Conservation (phyloP, 2,113 vertebrate genomes). For the Corydoras sp. region DNA sequence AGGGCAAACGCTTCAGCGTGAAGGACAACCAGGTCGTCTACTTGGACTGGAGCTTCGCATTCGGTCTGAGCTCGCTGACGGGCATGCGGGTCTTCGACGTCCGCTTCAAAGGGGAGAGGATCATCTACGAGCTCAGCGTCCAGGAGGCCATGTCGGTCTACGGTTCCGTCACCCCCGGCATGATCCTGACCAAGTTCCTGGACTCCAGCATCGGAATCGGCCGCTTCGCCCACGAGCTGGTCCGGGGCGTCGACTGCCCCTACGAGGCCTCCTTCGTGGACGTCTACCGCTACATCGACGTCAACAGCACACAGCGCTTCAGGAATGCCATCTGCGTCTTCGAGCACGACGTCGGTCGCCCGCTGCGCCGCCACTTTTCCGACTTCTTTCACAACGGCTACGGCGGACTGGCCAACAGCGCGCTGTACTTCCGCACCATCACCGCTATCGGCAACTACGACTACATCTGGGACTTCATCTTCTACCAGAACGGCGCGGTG, state of each 20-base stretch:
- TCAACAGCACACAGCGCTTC: conserved; percentile 42
- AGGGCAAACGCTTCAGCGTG: conserved; percentile 71
- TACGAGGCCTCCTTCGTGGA: conserved; percentile 68
- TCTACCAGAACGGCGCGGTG: conserved; percentile 79
- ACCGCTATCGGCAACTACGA: conserved; percentile 76
- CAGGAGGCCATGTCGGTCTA: conserved; percentile 83
- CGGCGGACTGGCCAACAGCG: conserved; percentile 76
- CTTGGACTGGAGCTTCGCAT: conserved; percentile 79
- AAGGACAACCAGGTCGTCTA: conserved; percentile 69
- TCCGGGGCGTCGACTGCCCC: conserved; percentile 79
- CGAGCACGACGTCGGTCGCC: conserved; percentile 77
- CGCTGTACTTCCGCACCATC: conserved; percentile 74
- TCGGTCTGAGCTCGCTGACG: conserved; percentile 71
- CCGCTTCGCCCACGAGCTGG: conserved; percentile 69
- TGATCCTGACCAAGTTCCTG: conserved; percentile 76
- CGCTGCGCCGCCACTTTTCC: conserved; percentile 78
- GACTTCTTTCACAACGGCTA: conserved; percentile 69
- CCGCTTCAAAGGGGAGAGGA: conserved; percentile 68
- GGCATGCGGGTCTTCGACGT: conserved; percentile 80
- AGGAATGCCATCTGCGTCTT: conserved; percentile 81
- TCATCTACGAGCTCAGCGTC: conserved; percentile 79
- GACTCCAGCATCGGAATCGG: conserved; percentile 82
- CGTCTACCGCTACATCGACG: conserved; percentile 64
- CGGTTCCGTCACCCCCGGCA: conserved; percentile 71
- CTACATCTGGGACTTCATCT: conserved; percentile 84